Base-by-base conservation (phyloP, 2,888 invertebrate species). In the Ormyrus rosae region DNA sequence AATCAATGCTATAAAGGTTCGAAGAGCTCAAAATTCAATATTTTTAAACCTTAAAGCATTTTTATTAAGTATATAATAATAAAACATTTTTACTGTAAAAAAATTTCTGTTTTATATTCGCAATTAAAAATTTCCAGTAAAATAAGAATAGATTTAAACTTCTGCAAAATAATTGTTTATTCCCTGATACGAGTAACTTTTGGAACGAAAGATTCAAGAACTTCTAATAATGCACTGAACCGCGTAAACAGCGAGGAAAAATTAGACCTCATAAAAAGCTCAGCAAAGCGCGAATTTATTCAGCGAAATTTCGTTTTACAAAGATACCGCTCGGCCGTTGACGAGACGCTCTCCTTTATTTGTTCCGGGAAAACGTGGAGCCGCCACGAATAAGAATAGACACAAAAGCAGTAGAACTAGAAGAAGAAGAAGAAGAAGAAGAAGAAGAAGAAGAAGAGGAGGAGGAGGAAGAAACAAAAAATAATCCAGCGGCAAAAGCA, bases 401-500 rank as follows among this genome's bases (percentile, higher is more conserved):
- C 7, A 50, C 48, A 70, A 10, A 58, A 64, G 34, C 6, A 60
- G 7, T 1, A 7, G 45, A 8, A 34, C 34, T 34, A 34, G 34
- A 34, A 67, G 60, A 60, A 67, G 19, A 50, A 46, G n/a, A 11
- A 48, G 58, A 70, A 10, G 48, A 64, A 19, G 1, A 60, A 5
- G 34, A 34, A 19, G 6, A 8, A 13, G 13, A 13, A 13, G 13
- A n/a, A n/a, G n/a, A n/a, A n/a, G n/a, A 61, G 10, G 61, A n/a
- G n/a, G n/a, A 11, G 69, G 8, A 45, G 53, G 51, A 72, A 46
- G 7, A 60, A 61, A 61, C 45, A 76, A 63, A 77, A 69, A 60
- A 63, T 70, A 77, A 69, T 63, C 56, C 76, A 4, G 58, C 13
- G 53, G 34, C 34, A 58, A 73, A 78, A 78, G 9, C 73, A 50